Evolutionary conservation across 2,888 invertebrate genomes (phyloP).

Genomic region (Drosophila mimetica): DNA sequence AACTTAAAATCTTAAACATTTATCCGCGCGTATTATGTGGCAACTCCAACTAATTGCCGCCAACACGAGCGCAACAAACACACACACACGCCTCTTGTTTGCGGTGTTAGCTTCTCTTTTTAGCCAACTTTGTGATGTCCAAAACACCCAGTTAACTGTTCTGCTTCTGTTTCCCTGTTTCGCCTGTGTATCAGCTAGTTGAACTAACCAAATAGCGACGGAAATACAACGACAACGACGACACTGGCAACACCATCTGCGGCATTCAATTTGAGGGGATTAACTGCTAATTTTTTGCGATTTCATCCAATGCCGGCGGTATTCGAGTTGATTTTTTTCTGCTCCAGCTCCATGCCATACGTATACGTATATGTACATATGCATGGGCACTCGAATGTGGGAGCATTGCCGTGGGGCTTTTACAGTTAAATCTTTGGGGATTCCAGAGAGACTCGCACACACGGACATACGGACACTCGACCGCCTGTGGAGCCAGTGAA

Average conservation of each 20-base stretch:
- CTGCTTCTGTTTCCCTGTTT: constrained; percentile 2
- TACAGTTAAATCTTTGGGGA: constrained; percentile 41
- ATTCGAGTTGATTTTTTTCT: constrained; percentile 38
- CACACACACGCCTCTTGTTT: constrained; percentile 17
- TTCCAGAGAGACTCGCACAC: constrained; percentile 15
- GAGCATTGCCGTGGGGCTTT: constrained; percentile 37
- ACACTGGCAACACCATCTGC: constrained; percentile 72
- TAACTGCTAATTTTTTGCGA: constrained; percentile 82
- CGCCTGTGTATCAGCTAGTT: constrained; percentile 10
- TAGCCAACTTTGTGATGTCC: background rate
- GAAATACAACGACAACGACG: constrained; percentile 31
- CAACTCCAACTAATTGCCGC: constrained; percentile 82
- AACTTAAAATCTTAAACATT: constrained; percentile 82
- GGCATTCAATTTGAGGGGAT: constrained; percentile 84
- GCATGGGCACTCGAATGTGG: constrained; percentile 30
- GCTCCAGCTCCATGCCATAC: constrained; percentile 10
- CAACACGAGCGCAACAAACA: constrained; percentile 31
- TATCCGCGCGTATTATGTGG: constrained; percentile 83
- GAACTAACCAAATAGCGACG: constrained; percentile 18
- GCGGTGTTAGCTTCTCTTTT: constrained; percentile 4
- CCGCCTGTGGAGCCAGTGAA: constrained; percentile 38
- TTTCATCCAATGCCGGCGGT: constrained; percentile 73
- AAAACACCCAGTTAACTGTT: constrained; percentile 15
- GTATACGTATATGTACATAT: constrained; percentile 18
- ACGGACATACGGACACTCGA: constrained; percentile 20